These are phyloP conservation scores for Cacoxenus indagator DNA, from an alignment of 2,888 invertebrate genomes.

Conservation along the genomic window DNA sequence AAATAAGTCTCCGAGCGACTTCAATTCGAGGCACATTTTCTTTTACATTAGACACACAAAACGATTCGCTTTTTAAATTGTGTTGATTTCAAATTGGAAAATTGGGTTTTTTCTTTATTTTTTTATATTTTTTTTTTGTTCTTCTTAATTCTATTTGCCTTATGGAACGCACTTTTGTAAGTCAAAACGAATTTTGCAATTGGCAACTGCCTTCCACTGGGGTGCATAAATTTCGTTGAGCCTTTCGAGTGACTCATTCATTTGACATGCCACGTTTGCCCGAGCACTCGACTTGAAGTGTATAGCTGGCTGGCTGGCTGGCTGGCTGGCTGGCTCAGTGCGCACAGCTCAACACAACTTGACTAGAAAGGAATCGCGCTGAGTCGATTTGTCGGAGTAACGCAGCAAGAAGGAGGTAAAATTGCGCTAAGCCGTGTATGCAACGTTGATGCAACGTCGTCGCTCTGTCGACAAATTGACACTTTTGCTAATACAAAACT, in stretches of 20 bases:
- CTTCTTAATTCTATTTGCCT: slow-evolving; percentile 53
- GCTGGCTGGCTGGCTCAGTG: too few relatives aligned
- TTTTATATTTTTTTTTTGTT: slow-evolving; percentile 26
- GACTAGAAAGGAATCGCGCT: not conserved
- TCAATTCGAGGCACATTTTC: slow-evolving; percentile 1
- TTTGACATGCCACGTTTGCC: slow-evolving; percentile 53
- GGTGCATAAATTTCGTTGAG: slow-evolving; percentile 1
- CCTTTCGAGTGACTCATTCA: slow-evolving; percentile 36
- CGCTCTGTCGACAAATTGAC: slow-evolving; percentile 64
- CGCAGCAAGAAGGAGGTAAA: not conserved
- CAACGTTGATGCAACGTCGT: slow-evolving; percentile 27
- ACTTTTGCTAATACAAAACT: slow-evolving; percentile 59
- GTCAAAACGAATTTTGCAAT: not conserved
- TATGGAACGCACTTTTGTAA: slow-evolving; percentile 10
- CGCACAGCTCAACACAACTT: not conserved
- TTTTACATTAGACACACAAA: not conserved
- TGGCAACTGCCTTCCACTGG: not conserved
- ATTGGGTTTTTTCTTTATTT: slow-evolving; percentile 9
- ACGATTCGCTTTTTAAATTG: slow-evolving; percentile 1
- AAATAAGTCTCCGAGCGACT: not conserved
- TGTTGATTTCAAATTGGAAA: slow-evolving; percentile 24
- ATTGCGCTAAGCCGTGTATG: not conserved
- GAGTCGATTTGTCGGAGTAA: not conserved
- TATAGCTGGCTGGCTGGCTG: not conserved
- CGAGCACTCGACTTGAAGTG: slow-evolving; percentile 28